phyloP scores from a whole-genome alignment of 2,797 vertebrate genomes.

The Gobionotothen gibberifrons region DNA sequence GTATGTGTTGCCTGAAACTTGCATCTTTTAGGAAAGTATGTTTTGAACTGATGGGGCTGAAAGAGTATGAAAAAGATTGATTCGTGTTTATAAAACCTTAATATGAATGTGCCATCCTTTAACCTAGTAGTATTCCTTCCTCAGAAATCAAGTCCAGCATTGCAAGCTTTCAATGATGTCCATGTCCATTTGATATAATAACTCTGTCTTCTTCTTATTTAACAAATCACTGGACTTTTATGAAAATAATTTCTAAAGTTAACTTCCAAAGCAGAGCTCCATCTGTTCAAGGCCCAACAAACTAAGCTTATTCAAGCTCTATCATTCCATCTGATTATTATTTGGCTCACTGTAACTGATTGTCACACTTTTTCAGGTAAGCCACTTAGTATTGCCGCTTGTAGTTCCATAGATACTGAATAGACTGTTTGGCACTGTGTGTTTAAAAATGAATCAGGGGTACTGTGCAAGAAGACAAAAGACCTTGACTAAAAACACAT shows the following conservation, averaged over 20 bases:
- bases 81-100: neutral
- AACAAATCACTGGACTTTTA: neutral
- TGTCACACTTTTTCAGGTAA: neutral
- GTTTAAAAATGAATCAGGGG: neutral
- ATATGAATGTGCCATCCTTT: neutral
- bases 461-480: neutral
- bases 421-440: neutral
- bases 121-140: neutral
- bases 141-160: neutral
- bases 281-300: neutral
- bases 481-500: neutral
- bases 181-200: neutral
- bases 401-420: neutral
- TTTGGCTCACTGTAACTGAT: neutral
- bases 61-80: neutral
- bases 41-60: neutral
- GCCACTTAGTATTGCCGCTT: too few relatives aligned
- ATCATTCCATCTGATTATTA: neutral
- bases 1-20: neutral
- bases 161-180: neutral
- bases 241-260: neutral
- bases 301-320: neutral
- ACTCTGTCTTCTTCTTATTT: neutral
- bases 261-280: neutral
- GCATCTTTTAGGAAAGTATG: neutral